Base-by-base conservation (phyloP, 2,113 vertebrate species). In the Podiceps cristatus region DNA sequence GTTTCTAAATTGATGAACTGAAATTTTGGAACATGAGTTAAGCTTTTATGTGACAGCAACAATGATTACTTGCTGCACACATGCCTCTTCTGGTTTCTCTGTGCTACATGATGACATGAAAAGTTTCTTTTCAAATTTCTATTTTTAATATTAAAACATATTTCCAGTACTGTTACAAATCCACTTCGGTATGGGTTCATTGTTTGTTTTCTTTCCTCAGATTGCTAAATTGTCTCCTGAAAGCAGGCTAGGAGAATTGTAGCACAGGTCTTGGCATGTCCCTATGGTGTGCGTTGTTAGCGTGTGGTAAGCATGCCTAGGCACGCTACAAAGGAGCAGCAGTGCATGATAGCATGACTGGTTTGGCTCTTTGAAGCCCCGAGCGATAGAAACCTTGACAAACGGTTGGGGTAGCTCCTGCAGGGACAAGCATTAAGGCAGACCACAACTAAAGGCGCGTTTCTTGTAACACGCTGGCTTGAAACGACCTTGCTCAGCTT, bases 271-370 rank as follows among this genome's bases (percentile, higher is more conserved):
- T 69, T 58, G 59, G 79, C 88, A 22, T 0, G 52, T 66, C 68
- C 76, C 44, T 44, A 1, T 23, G 0, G 1, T 1, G 0, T n/a
- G 64, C 44, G 1, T n/a, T 72, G 82, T 35, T 31, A 2, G 73
- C 0, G 20, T 35, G 40, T n/a, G 85, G 73, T 47, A n/a, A 71
- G 66, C 87, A 0, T 3, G 93, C 55, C 58, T 31, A 50, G 84
- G 93, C 94, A 55, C 0, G 47, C 75, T 20, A 10, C 64, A 35
- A 3, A 59, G 31, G 76, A 93, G 76, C 73, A 81, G 4, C 80
- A 52, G 83, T 37, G 63, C 56, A 2, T 2, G 60, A 28, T 44
- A 35, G 29, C 44, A 0, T 2, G 87, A 9, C 80, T 52, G 85
- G 7, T 9, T 45, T 56, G 84, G 56, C 66, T 87, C 66, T 72